These are phyloP conservation scores for Erpobdella octoculata DNA, from an alignment of 2,888 invertebrate species.

Conservation along the genomic window DNA sequence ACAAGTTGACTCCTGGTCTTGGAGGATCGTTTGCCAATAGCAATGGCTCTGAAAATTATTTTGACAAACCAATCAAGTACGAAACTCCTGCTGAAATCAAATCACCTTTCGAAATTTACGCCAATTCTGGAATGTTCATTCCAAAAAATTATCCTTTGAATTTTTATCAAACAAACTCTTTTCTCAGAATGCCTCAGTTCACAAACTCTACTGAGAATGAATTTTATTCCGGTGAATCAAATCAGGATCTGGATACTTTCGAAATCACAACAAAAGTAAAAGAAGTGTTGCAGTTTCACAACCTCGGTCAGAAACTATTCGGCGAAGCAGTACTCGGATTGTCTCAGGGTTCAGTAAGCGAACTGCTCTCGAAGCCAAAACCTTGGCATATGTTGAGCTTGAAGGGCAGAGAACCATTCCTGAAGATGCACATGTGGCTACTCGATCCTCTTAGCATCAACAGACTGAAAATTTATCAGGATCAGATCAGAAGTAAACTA, in stretches of 20 bases:
- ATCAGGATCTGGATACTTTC: constrained; percentile 86
- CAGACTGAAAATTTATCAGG: constrained; percentile 63
- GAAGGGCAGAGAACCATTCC: constrained; percentile 74
- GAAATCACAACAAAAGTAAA: constrained; percentile 92
- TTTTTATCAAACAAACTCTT: constrained; percentile 13
- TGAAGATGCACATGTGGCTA: constrained; percentile 74
- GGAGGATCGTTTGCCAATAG: no score
- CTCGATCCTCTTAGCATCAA: constrained; percentile 87
- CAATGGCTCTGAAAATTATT: constrained; percentile 12
- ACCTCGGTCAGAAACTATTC: constrained; percentile 93
- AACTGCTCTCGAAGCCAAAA: constrained; percentile 90
- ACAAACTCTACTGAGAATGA: background rate
- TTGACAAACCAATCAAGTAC: constrained; percentile 25
- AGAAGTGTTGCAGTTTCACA: constrained; percentile 87
- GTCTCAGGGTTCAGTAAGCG: constrained; percentile 86
- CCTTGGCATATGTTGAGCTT: constrained; percentile 98
- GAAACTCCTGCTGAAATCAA: constrained; percentile 12
- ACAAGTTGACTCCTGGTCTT: background rate
- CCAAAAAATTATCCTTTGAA: constrained; percentile 30
- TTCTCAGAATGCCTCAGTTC: constrained; percentile 24
- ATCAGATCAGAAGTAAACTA: constrained; percentile 49
- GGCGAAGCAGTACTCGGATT: constrained; percentile 93
- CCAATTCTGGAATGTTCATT: constrained; percentile 34
- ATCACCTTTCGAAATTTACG: background rate
- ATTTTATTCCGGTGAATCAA: constrained; percentile 55